Evolutionary conservation across 2,113 vertebrate species (phyloP).

Genomic region (Actinemys pallida): DNA sequence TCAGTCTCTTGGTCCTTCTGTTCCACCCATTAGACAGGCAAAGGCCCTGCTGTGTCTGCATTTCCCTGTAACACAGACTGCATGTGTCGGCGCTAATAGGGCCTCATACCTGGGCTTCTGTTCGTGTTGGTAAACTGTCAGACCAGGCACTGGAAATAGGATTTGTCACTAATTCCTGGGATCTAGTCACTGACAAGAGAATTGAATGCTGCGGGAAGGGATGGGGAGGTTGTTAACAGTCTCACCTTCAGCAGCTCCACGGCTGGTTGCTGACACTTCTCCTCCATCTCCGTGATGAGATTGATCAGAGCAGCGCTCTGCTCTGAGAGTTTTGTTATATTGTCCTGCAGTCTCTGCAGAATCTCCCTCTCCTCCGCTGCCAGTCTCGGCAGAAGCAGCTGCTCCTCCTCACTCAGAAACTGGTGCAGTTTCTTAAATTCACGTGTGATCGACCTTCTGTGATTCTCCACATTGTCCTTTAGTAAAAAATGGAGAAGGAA

Average conservation of each 20-base stretch:
- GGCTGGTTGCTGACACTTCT: too few species aligned
- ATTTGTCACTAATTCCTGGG: background rate
- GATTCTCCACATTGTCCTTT: background rate
- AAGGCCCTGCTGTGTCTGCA: background rate
- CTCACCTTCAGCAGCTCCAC: too few species aligned
- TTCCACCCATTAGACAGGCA: background rate
- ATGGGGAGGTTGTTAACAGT: background rate
- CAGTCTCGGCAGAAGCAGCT: too few species aligned
- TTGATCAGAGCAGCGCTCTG: background rate
- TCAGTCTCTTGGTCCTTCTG: background rate
- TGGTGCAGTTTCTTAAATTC: conserved; percentile 1
- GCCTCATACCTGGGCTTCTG: too few species aligned
- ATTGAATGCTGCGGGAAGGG: background rate
- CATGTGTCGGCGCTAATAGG: too few species aligned
- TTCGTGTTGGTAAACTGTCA: too few species aligned
- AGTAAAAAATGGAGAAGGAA: background rate
- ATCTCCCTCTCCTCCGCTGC: too few species aligned
- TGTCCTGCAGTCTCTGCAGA: background rate
- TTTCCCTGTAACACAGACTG: background rate
- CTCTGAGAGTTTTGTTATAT: background rate
- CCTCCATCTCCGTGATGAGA: background rate
- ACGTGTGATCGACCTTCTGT: background rate
- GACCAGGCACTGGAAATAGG: too few species aligned
- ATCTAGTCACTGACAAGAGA: background rate
- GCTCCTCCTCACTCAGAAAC: too few species aligned